Base-by-base conservation (phyloP, 2,888 invertebrate genomes). In the Drosophila sordidapex region DNA sequence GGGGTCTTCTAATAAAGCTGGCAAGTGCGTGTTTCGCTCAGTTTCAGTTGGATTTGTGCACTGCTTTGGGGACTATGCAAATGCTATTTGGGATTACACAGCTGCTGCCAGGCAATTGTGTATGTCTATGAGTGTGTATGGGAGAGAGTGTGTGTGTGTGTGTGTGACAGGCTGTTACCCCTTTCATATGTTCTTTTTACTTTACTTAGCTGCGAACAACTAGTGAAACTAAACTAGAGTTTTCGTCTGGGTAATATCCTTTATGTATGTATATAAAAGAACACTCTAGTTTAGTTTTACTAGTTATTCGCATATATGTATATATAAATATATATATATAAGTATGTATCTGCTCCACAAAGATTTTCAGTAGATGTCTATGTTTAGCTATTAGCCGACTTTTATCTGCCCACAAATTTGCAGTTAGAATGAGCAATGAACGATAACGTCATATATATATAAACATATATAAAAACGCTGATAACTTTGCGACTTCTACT, bases 71-170 rank as follows among this genome's bases (percentile, higher is more conserved):
- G 60, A 65, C 68, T 87, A 81, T 87, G 87, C 77, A 83, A 85
- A 85, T 87, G 74, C 57, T 70, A 65, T 67, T 72, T 65, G 79
- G 85, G 70, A 81, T 58, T 72, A 72, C 74, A 64, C 82, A 75
- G 59, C 59, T 73, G 72, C 52, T 78, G 61, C 59, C 62, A 43
- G 54, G 38, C 43, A 25, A 25, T 46, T 35, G 18, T 48, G 25
- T 46, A 10, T 35, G 15, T 27, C 15, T n/a, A 5, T 25, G 33
- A 27, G 29, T 46, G 38, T 40, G 27, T 36, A 15, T 33, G 15
- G 35, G 31, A 31, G 31, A 10, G 31, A 13, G 48, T 36, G 49
- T 40, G 51, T 38, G 31, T 48, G 31, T 53, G 43, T 62, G 35
- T 25, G 25, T 43, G 25, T 27, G 59, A 43, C 49, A 57, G 60